Conservation (phyloP, 2,888 invertebrate species). For the Acleris emargana region DNA sequence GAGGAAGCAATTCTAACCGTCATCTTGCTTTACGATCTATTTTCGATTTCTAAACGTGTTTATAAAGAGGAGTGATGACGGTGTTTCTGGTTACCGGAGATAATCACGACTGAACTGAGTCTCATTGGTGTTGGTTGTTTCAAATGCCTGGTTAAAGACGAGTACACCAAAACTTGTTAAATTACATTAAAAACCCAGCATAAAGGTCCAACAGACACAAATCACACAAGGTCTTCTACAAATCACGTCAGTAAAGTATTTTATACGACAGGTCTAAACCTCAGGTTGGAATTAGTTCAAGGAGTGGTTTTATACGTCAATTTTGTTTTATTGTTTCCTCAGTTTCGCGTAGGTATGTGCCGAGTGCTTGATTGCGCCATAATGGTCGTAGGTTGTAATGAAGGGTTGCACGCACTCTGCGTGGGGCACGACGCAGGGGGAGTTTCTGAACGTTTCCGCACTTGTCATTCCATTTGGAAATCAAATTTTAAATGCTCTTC, state of each 20-base stretch:
- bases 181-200: conserved; percentile 47
- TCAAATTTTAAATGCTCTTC: conserved; percentile 30
- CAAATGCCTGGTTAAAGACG: not conserved
- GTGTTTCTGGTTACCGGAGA: conserved; percentile 51
- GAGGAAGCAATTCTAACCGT: conserved; percentile 70
- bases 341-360: conserved; percentile 80
- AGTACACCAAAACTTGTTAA: not conserved
- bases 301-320: conserved; percentile 77
- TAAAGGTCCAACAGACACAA: conserved; percentile 40
- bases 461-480: conserved; percentile 60
- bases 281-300: conserved; percentile 65
- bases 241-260: conserved; percentile 61
- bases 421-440: conserved; percentile 68
- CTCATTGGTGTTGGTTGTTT: conserved; percentile 8
- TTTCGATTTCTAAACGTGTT: conserved; percentile 67
- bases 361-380: conserved; percentile 78
- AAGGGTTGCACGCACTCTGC: conserved; percentile 78
- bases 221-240: conserved; percentile 42
- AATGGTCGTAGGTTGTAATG: conserved; percentile 76
- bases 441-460: conserved; percentile 68
- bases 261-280: conserved; percentile 61
- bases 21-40: conserved; percentile 67
- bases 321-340: conserved; percentile 80
- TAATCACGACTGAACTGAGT: conserved; percentile 41
- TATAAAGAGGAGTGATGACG: conserved; percentile 52